A percentile compares a stretch with the other conserved stretches of the same genome.
phyloP scores from a whole-genome alignment of 2,888 invertebrate species.

The Nemotelus pantherinus region DNA sequence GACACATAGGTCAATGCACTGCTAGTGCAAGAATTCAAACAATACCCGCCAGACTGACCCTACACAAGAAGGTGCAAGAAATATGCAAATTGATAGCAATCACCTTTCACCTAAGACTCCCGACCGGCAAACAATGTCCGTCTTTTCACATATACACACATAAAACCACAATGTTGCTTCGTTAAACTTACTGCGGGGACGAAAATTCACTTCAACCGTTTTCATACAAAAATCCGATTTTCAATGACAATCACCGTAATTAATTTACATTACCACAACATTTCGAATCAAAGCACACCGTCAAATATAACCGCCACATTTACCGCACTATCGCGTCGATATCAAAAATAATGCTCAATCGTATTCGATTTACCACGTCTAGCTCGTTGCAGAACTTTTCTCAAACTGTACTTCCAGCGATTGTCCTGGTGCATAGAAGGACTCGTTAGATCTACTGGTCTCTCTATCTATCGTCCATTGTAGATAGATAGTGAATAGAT shows the following conservation, averaged over 20 bases:
- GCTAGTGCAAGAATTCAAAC: too few species aligned
- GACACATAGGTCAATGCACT: too few species aligned
- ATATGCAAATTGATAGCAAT: slow-evolving; percentile 47
- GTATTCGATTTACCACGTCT: slow-evolving; percentile 32
- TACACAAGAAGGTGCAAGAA: not conserved
- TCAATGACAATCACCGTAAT: not conserved
- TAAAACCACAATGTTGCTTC: not conserved
- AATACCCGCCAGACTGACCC: too few species aligned
- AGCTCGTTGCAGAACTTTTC: slow-evolving; percentile 17
- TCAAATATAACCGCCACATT: not conserved
- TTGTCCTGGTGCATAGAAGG: slow-evolving; percentile 21
- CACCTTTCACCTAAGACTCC: slow-evolving; percentile 28
- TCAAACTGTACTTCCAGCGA: slow-evolving; percentile 31
- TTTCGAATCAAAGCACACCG: not conserved
- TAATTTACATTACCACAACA: not conserved
- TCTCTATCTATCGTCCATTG: slow-evolving; percentile 7
- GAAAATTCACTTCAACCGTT: too few species aligned
- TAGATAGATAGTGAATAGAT: slow-evolving; percentile 1
- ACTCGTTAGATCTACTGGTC: not conserved
- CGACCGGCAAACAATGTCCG: not conserved
- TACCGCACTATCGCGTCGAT: not conserved
- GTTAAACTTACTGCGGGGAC: too few species aligned
- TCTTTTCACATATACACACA: not conserved
- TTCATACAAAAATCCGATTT: too few species aligned
- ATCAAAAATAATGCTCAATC: not conserved